phyloP scores from a whole-genome alignment of 2,888 invertebrate species.

The Dendrolimus pini region DNA sequence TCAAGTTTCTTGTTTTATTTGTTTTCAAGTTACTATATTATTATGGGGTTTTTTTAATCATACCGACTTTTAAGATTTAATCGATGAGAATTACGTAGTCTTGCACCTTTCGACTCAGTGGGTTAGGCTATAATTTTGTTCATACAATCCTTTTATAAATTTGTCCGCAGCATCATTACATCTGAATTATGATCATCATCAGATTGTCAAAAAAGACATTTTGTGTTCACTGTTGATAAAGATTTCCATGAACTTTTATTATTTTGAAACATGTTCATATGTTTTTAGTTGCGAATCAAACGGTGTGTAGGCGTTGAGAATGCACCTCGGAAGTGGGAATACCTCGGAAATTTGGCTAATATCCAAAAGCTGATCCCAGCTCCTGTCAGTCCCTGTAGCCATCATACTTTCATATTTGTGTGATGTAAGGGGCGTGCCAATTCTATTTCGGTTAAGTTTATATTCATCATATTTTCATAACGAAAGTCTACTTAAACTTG shows the following conservation, averaged over 20 bases:
- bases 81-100: background rate
- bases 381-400: conserved; percentile 21
- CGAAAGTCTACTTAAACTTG: conserved; percentile 3
- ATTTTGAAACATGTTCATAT: background rate
- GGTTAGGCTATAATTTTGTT: too few species aligned
- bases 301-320: conserved; percentile 31
- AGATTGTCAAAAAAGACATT: too few species aligned
- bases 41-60: background rate
- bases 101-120: background rate
- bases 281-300: conserved; percentile 2
- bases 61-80: background rate
- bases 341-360: conserved; percentile 41
- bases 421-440: conserved; percentile 38
- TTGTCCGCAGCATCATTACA: too few species aligned
- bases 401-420: conserved; percentile 24
- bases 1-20: background rate
- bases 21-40: background rate
- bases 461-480: conserved; percentile 7
- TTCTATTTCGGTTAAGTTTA: conserved; percentile 16
- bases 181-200: too few species aligned
- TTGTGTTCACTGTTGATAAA: too few species aligned
- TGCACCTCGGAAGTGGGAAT: conserved; percentile 62
- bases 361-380: conserved; percentile 44
- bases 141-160: too few species aligned
- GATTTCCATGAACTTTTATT: background rate